Conservation (phyloP, 2,888 invertebrate genomes). For the Graphium colonna region DNA sequence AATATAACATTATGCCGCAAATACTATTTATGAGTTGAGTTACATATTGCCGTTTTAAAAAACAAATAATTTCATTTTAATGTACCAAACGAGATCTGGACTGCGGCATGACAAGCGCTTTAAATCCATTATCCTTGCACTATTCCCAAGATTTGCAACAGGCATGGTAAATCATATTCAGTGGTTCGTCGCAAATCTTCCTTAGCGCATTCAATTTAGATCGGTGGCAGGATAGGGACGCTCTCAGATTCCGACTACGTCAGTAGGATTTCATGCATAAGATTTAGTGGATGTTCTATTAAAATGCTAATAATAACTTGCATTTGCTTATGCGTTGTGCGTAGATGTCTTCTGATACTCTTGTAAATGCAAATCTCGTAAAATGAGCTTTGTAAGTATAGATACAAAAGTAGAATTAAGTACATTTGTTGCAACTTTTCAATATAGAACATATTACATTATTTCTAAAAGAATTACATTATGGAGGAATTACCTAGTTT, state of each 20-base stretch:
- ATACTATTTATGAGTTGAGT: too few relatives aligned
- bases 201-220: slow-evolving; percentile 66
- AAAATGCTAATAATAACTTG: slow-evolving; percentile 9
- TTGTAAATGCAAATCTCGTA: not conserved
- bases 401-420: too few relatives aligned
- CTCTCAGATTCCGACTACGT: slow-evolving; percentile 5
- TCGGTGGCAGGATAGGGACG: slow-evolving; percentile 50
- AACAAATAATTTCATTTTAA: too few relatives aligned
- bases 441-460: too few relatives aligned
- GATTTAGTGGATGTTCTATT: slow-evolving; percentile 2
- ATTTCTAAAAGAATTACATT: too few relatives aligned
- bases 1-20: too few relatives aligned
- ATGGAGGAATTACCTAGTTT: too few relatives aligned
- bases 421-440: too few relatives aligned
- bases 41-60: not conserved
- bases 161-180: not conserved
- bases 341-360: not conserved
- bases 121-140: not conserved
- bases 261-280: slow-evolving; percentile 4
- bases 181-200: slow-evolving; percentile 27
- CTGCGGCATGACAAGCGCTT: too few relatives aligned
- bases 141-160: too few relatives aligned
- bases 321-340: not conserved
- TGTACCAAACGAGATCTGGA: too few relatives aligned
- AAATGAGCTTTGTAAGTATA: too few relatives aligned